Conservation (phyloP, 2,113 vertebrate genomes). For the Siphamia tubifer region DNA sequence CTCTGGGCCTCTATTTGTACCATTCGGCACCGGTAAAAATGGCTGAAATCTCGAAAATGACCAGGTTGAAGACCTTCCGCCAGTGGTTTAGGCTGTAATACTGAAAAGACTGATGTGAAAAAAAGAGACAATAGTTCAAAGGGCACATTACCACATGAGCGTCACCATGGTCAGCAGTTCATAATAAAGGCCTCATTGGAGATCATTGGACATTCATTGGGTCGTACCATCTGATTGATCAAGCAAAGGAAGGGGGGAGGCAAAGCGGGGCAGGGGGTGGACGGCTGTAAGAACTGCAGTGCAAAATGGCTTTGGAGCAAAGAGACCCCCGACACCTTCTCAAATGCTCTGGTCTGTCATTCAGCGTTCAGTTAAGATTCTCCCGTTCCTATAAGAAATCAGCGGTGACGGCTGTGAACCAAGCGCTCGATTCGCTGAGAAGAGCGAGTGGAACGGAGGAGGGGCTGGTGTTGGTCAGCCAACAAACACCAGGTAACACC, state of each 20-base stretch:
- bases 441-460: not conserved
- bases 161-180: constrained; percentile 33
- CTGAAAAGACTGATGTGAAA: constrained; percentile 18
- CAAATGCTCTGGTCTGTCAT: too few relatives aligned
- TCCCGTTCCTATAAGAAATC: too few relatives aligned
- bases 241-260: not conserved
- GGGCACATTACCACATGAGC: constrained; percentile 43
- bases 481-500: constrained; percentile 14
- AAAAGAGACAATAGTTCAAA: constrained; percentile 15
- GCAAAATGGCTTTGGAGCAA: constrained; percentile 55
- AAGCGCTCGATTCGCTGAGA: not conserved
- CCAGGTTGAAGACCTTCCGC: not conserved
- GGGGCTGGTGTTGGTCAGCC: not conserved
- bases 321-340: too few relatives aligned
- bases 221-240: constrained; percentile 76
- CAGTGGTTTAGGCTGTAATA: constrained; percentile 18
- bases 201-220: constrained; percentile 80
- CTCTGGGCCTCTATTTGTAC: too few relatives aligned
- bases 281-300: constrained; percentile 53
- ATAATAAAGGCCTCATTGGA: constrained; percentile 78
- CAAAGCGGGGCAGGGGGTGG: not conserved
- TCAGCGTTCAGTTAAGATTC: too few relatives aligned
- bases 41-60: not conserved
- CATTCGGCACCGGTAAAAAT: not conserved
- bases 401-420: not conserved